Base-by-base conservation (phyloP, 2,113 vertebrate species). In the Calypte anna region DNA sequence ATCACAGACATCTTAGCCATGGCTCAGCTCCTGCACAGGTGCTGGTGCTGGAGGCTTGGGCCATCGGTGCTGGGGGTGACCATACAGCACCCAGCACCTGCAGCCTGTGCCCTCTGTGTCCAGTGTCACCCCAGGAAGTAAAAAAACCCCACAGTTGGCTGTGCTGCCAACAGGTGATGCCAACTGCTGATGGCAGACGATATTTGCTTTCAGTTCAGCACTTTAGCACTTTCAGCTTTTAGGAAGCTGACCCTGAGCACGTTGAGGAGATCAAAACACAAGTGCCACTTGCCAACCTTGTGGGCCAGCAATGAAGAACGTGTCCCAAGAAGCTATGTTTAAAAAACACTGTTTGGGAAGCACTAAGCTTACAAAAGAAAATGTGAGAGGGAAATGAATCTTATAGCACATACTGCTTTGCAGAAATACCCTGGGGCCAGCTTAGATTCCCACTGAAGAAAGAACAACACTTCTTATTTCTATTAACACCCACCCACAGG, bases 21-120 rank as follows among this genome's bases (percentile, higher is more conserved):
- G 33, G 27, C 19, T 69, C 7, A 0, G 44, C 59, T 53, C 67
- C 36, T 1, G 0, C 33, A 24, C 10, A 3, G 7, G 3, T 1
- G 0, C 43, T 43, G 1, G 2, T 12, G 28, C 38, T 11, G 12
- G 30, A 28, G 16, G 27, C 40, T 44, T 0, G 1, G 33, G 24
- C n/a, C n/a, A 25, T 5, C 2, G 0, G 20, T n/a, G 57, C 28
- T 33, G 33, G 28, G 6, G n/a, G 33, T 13, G 13, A 33, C 43
- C 9, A 1, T 11, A 14, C 13, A 30, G 59, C 33, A 27, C 36
- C 53, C 68, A 44, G 14, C 38, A 38, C 38, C 63, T 7, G 25
- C 12, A 30, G 38, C 1, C 63, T 7, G 30, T 14, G 18, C 12
- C 24, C 51, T 14, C 51, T 25, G 4, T 3, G 2, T 18, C 51